A percentile compares a stretch with the other conserved stretches of the same genome.
These are phyloP conservation scores for Nycticorax nycticorax DNA, from an alignment of 2,113 vertebrate species.

Conservation along the genomic window DNA sequence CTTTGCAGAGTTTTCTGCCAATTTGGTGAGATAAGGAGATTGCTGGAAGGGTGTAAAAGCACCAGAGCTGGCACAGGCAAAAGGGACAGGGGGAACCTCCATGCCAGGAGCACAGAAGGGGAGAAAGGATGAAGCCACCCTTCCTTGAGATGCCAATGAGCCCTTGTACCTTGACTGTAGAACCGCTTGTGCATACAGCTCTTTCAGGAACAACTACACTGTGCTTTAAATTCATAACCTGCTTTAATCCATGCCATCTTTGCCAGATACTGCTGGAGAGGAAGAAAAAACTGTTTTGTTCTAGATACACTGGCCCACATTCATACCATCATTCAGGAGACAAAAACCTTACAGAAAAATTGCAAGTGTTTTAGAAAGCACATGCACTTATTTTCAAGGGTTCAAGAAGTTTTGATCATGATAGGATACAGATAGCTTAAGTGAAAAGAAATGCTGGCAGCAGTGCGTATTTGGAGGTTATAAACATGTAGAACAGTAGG, in stretches of 20 bases:
- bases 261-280: not conserved
- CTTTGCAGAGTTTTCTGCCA: not conserved
- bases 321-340: not conserved
- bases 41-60: not conserved
- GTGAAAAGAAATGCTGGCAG: not conserved
- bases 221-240: not conserved
- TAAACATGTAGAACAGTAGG: not conserved
- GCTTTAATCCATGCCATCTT: not conserved
- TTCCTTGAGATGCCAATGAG: not conserved
- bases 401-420: not conserved
- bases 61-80: not conserved
- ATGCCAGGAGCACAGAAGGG: not conserved
- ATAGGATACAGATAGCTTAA: not conserved
- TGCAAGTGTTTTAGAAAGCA: not conserved
- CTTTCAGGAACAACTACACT: not conserved
- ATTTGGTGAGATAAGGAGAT: not conserved
- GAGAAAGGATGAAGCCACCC: not conserved
- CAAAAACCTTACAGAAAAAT: not conserved
- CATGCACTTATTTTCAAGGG: not conserved
- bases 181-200: not conserved
- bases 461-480: not conserved
- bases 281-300: not conserved
- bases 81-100: not conserved
- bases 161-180: not conserved
- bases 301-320: not conserved